Base-by-base conservation (phyloP, 2,888 invertebrate species). In the Mamestra brassicae region DNA sequence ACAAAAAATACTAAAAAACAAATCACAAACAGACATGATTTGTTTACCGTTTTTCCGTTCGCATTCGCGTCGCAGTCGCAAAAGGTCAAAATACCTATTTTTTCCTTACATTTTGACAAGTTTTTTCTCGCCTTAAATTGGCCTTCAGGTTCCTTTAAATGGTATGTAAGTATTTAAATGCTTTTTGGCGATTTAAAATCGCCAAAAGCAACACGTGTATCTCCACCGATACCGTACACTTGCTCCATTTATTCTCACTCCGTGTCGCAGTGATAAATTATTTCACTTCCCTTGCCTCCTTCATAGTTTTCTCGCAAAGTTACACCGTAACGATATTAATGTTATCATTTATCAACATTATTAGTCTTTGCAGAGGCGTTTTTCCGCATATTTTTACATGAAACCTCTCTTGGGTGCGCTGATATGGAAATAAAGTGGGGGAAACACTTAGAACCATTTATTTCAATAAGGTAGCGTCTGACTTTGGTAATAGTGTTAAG, bases 271-370 rank as follows among this genome's bases (percentile, higher is more conserved):
- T 57, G 55, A 67, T 57, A 36, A 61, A 70, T 78, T 64, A 64
- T 63, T 70, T 70, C 63, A 70, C 60, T 68, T 61, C 8, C 15
- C 45, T 34, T 34, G 34, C n/a, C 10, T 58, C 54, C 58, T 55
- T 36, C 11, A 69, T 60, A 76, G 62, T 71, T 77, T 72, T 42
- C 47, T 11, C 54, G 63, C 50, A 38, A 78, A 73, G 60, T 81
- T 70, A n/a, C 60, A 26, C 13, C 15, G 57, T 83, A 78, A 81
- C 55, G 38, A 71, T 65, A 74, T 71, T 64, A 79, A 80, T 74
- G 71, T 52, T 75, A 73, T 66, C 68, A 70, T 85, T 74, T 74
- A 70, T 81, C 81, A 72, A 67, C 74, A 69, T 79, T 84, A 74
- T 74, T 60, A 77, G 60, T 52, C n/a, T 15, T 77, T 61, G 47